These are phyloP conservation scores for Elephas maximus DNA, from an alignment of 2,113 vertebrate genomes.

Conservation along the genomic window DNA sequence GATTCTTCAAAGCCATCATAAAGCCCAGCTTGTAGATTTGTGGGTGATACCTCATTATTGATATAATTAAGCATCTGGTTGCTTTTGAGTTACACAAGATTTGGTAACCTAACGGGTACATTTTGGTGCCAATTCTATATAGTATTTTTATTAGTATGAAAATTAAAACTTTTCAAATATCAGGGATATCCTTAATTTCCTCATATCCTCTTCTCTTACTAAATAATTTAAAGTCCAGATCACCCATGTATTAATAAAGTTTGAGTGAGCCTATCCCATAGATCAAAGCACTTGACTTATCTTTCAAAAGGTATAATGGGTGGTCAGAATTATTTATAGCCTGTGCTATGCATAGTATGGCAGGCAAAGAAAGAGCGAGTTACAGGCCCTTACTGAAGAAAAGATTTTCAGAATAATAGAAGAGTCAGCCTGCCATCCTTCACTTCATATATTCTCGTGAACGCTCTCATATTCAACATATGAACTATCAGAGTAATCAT, in stretches of 20 bases:
- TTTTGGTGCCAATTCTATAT: background rate
- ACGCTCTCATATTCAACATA: background rate
- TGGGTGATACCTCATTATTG: background rate
- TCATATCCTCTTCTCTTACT: background rate
- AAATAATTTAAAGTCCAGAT: constrained; percentile 41
- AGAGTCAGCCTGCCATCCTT: background rate
- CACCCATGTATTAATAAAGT: background rate
- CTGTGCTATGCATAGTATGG: constrained; percentile 2
- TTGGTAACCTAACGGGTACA: background rate
- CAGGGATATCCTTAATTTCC: background rate
- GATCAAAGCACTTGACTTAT: constrained; percentile 18
- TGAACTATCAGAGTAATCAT: constrained; percentile 39
- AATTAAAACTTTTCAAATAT: constrained; percentile 9
- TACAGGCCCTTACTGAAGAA: constrained; percentile 16
- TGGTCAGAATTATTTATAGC: constrained; percentile 53
- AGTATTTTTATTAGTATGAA: background rate
- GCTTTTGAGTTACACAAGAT: background rate
- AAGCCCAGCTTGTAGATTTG: background rate
- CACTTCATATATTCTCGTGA: constrained; percentile 36
- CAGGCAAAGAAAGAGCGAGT: constrained; percentile 26
- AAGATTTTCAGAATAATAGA: constrained; percentile 20
- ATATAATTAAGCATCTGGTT: background rate
- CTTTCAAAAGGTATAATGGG: background rate
- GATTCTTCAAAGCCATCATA: background rate
- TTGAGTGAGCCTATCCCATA: background rate